These are phyloP conservation scores for Epistrophe grossulariae DNA, from an alignment of 2,888 invertebrate species.

Conservation along the genomic window DNA sequence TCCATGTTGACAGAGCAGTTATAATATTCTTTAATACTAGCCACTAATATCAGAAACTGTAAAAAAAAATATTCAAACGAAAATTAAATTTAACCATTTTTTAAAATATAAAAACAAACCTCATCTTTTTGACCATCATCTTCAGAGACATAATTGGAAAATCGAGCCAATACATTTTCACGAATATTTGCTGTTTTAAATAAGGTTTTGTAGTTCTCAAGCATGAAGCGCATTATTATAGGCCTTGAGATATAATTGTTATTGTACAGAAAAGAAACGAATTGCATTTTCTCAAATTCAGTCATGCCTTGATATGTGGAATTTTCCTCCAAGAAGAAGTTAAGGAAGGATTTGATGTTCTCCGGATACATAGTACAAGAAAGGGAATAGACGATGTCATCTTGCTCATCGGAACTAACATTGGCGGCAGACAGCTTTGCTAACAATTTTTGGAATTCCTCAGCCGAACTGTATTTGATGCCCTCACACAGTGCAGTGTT, in stretches of 20 bases:
- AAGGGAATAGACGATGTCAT: constrained; percentile 80
- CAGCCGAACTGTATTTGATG: constrained; percentile 77
- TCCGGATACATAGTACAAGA: constrained; percentile 79
- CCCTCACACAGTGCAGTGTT: constrained; percentile 80
- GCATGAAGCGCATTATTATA: constrained; percentile 79
- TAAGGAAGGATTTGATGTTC: constrained; percentile 79
- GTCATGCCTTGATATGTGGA: constrained; percentile 78
- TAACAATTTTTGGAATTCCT: constrained; percentile 79
- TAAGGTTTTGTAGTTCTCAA: constrained; percentile 79
- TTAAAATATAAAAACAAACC: constrained; percentile 18
- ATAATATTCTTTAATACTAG: constrained; percentile 25
- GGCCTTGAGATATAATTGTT: constrained; percentile 79
- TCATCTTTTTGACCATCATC: constrained; percentile 56
- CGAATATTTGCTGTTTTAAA: constrained; percentile 60
- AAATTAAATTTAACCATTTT: background rate
- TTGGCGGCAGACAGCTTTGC: constrained; percentile 75
- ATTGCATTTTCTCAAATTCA: constrained; percentile 79
- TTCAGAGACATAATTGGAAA: constrained; percentile 56
- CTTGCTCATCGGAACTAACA: constrained; percentile 75
- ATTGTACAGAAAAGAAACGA: constrained; percentile 79
- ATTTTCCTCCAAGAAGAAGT: constrained; percentile 79
- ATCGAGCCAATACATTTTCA: constrained; percentile 8
- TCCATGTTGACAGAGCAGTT: constrained; percentile 6
- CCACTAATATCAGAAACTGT: constrained; percentile 40
- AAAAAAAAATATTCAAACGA: background rate